Conservation (phyloP, 2,113 vertebrate genomes). For the Opisthocomus hoazin region DNA sequence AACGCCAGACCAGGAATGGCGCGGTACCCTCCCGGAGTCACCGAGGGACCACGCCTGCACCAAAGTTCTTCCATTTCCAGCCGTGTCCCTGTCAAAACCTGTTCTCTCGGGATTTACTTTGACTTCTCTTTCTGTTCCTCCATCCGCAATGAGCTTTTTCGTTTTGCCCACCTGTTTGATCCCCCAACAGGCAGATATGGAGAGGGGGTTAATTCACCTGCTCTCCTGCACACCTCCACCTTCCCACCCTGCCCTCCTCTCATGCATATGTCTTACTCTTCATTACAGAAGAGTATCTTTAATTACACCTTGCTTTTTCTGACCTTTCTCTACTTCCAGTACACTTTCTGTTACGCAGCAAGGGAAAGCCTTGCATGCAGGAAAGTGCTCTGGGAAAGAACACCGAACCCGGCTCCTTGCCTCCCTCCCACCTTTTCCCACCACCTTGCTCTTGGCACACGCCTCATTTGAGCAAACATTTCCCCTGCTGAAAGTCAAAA, state of each 20-base stretch:
- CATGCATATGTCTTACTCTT: not conserved
- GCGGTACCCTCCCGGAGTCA: not conserved
- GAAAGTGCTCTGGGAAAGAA: too few species aligned
- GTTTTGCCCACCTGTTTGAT: not conserved
- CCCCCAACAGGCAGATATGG: not conserved
- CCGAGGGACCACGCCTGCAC: not conserved
- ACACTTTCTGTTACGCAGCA: not conserved
- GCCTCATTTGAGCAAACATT: not conserved
- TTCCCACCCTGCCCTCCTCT: not conserved
- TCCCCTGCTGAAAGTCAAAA: not conserved
- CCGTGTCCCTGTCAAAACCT: not conserved
- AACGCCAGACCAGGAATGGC: not conserved
- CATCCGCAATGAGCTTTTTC: not conserved
- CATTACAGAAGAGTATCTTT: not conserved
- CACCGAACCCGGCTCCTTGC: not conserved
- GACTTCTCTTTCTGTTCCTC: not conserved
- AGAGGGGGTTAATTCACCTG: not conserved
- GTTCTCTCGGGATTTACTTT: not conserved
- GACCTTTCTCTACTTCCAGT: not conserved
- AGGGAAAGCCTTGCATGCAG: not conserved
- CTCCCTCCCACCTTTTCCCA: not conserved
- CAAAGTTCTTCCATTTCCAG: not conserved
- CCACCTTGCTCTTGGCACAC: conserved; percentile 1
- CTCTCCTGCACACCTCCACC: not conserved
- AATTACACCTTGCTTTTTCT: not conserved